A percentile compares a stretch with the other conserved stretches of the same genome.
phyloP scores from a whole-genome alignment of 2,888 invertebrate species.

The Zhuqinia jingwanae region DNA sequence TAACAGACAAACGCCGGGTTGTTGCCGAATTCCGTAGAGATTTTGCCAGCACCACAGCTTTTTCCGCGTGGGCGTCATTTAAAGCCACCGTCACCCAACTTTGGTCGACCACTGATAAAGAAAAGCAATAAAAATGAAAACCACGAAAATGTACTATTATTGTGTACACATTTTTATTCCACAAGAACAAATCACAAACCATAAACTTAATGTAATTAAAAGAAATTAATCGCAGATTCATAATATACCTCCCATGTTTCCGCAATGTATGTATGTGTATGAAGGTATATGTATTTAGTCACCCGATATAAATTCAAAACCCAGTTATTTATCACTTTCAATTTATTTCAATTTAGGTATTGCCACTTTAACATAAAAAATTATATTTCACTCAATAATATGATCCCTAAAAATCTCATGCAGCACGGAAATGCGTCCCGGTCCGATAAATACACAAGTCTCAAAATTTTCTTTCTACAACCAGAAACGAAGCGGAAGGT shows the following conservation, averaged over 20 bases:
- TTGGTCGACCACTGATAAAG: conserved; percentile 50
- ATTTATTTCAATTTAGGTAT: too few relatives aligned
- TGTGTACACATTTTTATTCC: too few relatives aligned
- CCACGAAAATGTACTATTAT: too few relatives aligned
- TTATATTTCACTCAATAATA: too few relatives aligned
- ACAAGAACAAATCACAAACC: too few relatives aligned
- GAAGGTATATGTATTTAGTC: too few relatives aligned
- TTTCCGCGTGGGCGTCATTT: conserved; percentile 53
- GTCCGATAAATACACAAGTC: conserved; percentile 5
- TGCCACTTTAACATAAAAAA: too few relatives aligned
- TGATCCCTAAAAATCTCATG: too few relatives aligned
- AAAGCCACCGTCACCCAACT: conserved; percentile 63
- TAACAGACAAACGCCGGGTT: conserved; percentile 57
- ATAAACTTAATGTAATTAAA: too few relatives aligned
- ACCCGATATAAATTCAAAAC: too few relatives aligned
- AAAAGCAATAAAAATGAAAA: neutral
- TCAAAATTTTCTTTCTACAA: neutral
- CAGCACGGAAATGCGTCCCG: neutral
- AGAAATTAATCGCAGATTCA: too few relatives aligned
- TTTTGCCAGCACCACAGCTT: conserved; percentile 60
- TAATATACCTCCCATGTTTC: conserved; percentile 18
- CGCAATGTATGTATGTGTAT: neutral
- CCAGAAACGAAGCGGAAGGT: conserved; percentile 37
- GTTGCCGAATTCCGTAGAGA: conserved; percentile 61
- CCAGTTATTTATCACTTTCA: too few relatives aligned